A percentile compares a stretch with the other conserved stretches of the same genome.
Conservation (phyloP, 1,140 invertebrate species). For the Drosophila takahashii region DNA sequence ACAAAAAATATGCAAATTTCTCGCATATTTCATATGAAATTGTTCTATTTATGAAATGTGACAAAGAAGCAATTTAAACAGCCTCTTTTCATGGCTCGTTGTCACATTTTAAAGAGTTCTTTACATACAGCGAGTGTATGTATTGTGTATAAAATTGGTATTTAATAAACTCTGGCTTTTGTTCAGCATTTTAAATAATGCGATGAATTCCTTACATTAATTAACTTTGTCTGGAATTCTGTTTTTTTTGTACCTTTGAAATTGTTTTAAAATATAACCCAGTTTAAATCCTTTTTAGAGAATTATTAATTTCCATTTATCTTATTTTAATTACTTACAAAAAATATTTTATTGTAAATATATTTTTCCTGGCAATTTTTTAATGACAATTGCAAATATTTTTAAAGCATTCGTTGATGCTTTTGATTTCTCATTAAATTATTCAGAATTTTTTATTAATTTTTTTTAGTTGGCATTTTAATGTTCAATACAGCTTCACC, state of each 20-base stretch:
- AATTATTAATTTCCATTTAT: too few relatives aligned
- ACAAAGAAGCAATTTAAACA: constrained; percentile 54
- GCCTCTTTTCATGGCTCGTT: constrained; percentile 22
- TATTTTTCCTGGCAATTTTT: neutral
- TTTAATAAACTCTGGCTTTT: too few relatives aligned
- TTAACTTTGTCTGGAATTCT: too few relatives aligned
- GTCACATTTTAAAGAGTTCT: constrained; percentile 30
- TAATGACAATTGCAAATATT: too few relatives aligned
- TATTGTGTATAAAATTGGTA: too few relatives aligned
- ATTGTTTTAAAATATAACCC: neutral
- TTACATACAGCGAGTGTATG: neutral
- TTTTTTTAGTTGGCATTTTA: neutral
- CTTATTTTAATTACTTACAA: too few relatives aligned
- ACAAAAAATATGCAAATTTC: constrained; percentile 71
- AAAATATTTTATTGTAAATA: neutral
- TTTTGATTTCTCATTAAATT: neutral
- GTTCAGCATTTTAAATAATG: too few relatives aligned
- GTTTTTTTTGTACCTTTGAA: neutral
- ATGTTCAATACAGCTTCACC: neutral
- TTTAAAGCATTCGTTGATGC: neutral
- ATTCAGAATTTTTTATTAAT: neutral
- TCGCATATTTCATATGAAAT: constrained; percentile 63
- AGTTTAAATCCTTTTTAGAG: too few relatives aligned
- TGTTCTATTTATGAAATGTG: constrained; percentile 75
- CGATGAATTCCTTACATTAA: too few relatives aligned